Evolutionary conservation across 2,888 invertebrate genomes (phyloP).

Genomic region (Sinodicranocentrus sp.): DNA sequence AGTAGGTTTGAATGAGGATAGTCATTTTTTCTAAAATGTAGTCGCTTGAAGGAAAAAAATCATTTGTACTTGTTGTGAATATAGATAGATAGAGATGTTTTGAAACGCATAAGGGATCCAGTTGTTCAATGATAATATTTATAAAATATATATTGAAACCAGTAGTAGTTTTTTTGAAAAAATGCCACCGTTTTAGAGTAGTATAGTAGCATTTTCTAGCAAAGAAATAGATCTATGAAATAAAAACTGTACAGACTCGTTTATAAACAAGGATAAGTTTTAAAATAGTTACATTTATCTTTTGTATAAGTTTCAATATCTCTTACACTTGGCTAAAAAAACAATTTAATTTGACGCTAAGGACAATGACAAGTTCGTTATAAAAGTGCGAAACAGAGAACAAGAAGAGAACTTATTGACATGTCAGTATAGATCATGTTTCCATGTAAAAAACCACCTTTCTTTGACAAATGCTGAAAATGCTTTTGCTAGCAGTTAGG

Average conservation of each 20-base stretch:
- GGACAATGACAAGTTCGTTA: constrained; percentile 23
- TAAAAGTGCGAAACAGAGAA: background rate
- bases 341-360: constrained; percentile 21
- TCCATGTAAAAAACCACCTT: too few species aligned
- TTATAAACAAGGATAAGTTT: too few species aligned
- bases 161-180: constrained; percentile 7
- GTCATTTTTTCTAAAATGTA: constrained; percentile 39
- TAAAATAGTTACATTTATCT: constrained; percentile 39
- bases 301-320: constrained; percentile 55
- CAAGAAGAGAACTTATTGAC: too few species aligned
- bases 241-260: background rate
- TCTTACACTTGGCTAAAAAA: constrained; percentile 60
- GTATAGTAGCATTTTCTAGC: background rate
- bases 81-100: background rate
- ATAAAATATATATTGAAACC: constrained; percentile 41
- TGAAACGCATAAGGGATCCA: constrained; percentile 40
- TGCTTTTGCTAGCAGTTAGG: too few species aligned
- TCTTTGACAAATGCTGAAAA: too few species aligned
- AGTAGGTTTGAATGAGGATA: constrained; percentile 51
- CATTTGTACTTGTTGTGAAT: constrained; percentile 33
- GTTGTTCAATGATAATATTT: constrained; percentile 54
- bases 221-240: background rate
- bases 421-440: too few species aligned
- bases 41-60: constrained; percentile 34
- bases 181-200: constrained; percentile 62